Percentiles rank a stretch among this genome's conserved stretches.
Evolutionary conservation across 1,140 invertebrate genomes (phyloP).

Genomic region (Drosophila albomicans): DNA sequence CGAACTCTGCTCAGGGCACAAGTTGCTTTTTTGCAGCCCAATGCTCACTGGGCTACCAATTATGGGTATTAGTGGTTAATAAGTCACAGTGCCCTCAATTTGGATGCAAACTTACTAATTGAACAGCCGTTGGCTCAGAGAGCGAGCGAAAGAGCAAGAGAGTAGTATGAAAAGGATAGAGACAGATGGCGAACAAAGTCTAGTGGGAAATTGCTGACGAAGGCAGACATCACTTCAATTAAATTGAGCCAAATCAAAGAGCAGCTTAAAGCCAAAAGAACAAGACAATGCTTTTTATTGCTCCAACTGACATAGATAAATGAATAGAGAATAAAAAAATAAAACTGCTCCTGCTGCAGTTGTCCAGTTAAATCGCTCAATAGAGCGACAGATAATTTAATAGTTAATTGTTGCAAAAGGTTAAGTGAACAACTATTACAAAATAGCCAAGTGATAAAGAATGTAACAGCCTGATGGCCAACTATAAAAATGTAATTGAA

Average conservation of each 20-base stretch:
- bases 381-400: too few relatives aligned
- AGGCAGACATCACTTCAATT: conserved; percentile 29
- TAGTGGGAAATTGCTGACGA: conserved; percentile 7
- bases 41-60: conserved; percentile 40
- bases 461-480: too few relatives aligned
- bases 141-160: neutral
- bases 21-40: conserved; percentile 16
- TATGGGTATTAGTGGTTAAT: conserved; percentile 54
- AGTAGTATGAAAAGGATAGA: neutral
- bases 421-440: too few relatives aligned
- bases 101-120: conserved; percentile 39
- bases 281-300: neutral
- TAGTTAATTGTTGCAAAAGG: too few relatives aligned
- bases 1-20: neutral
- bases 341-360: neutral
- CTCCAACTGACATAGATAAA: conserved; percentile 1
- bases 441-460: too few relatives aligned
- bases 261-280: conserved; percentile 1
- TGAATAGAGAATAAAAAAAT: neutral
- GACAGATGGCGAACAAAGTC: neutral
- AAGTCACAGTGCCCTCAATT: conserved; percentile 53
- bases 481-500: too few relatives aligned
- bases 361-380: neutral
- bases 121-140: conserved; percentile 17
- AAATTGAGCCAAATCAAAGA: conserved; percentile 9